Base-by-base conservation (phyloP, 2,113 vertebrate species). In the Aptenodytes patagonicus region DNA sequence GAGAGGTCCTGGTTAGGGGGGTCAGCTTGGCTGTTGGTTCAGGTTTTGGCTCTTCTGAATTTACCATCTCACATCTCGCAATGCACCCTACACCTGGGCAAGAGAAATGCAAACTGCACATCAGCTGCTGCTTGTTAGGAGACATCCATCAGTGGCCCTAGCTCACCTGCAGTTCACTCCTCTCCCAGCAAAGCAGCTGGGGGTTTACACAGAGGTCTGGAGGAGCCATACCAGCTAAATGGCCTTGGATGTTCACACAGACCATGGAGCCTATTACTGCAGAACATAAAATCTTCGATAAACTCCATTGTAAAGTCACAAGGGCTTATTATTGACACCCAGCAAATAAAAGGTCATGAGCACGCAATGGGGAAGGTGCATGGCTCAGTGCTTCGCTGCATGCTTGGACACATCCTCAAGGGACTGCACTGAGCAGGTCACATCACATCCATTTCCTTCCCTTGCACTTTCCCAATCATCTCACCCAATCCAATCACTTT, bases 371-470 rank as follows among this genome's bases (percentile, higher is more conserved):
- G 47, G 42, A 80, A 44, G 8, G 38, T 4, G 32, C 25, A 3
- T 2, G 14, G 17, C 86, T 60, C 15, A 0, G 7, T 6, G 31
- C 42, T 46, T n/a, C 13, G 8, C 46, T 73, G 52, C 3, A 1
- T 21, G 26, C 34, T 29, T 25, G 21, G 54, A 17, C 24, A 16
- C 46, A 44, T 57, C 58, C 68, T 69, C 36, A 24, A 24, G 21
- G 46, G 28, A 38, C 29, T 60, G 47, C 9, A 7, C 28, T 14
- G 25, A 58, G 55, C 31, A 18, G 34, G 34, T 36, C 36, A 34
- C 46, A 62, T 21, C 51, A 61, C 44, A 44, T 10, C 36, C 46
- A 14, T 28, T 29, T 58, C 55, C 54, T 72, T 49, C 32, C 44
- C 34, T 52, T 40, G 21, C 58, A 24, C 40, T 77, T 58, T 36